A percentile compares a stretch with the other conserved stretches of the same genome.
Evolutionary conservation across 2,888 invertebrate species (phyloP).

Genomic region (Branchipolynoe longqiensis): DNA sequence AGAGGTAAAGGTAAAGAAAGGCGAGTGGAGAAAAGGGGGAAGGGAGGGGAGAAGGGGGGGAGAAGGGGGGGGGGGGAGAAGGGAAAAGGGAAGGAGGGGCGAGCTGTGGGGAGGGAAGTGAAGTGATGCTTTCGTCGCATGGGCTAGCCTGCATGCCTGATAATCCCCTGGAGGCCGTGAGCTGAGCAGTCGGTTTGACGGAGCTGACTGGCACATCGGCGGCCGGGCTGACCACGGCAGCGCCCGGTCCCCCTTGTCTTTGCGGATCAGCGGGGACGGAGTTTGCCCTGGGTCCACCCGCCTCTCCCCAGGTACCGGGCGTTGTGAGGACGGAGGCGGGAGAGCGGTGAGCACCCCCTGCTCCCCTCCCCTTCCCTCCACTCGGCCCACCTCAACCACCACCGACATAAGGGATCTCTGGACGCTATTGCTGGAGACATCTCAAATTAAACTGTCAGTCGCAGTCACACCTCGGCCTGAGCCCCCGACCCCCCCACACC

Average conservation of each 20-base stretch:
- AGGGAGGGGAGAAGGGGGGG: no score
- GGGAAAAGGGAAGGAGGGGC: no score
- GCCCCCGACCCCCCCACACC: background rate
- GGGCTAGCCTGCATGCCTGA: no score
- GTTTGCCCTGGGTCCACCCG: background rate
- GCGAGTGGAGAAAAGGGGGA: no score
- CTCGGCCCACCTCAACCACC: background rate
- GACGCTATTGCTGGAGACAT: slow-evolving; percentile 42
- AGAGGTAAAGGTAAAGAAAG: no score
- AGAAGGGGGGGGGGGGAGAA: no score
- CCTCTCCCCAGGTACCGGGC: background rate
- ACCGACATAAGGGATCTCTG: slow-evolving; percentile 14
- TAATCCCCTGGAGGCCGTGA: no score
- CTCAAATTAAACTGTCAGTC: slow-evolving; percentile 54
- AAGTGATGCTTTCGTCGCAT: no score
- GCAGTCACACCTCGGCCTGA: background rate
- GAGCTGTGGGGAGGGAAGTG: no score
- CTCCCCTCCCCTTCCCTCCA: background rate
- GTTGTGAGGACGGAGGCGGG: background rate
- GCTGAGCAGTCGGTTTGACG: slow-evolving; percentile 6
- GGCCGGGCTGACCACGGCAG: background rate
- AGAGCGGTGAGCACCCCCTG: background rate
- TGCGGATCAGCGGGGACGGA: background rate
- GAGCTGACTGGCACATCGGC: background rate
- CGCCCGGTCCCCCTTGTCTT: slow-evolving; percentile 16